These are phyloP conservation scores for Tachysurus vachellii DNA, from an alignment of 2,113 vertebrate genomes.

Conservation along the genomic window DNA sequence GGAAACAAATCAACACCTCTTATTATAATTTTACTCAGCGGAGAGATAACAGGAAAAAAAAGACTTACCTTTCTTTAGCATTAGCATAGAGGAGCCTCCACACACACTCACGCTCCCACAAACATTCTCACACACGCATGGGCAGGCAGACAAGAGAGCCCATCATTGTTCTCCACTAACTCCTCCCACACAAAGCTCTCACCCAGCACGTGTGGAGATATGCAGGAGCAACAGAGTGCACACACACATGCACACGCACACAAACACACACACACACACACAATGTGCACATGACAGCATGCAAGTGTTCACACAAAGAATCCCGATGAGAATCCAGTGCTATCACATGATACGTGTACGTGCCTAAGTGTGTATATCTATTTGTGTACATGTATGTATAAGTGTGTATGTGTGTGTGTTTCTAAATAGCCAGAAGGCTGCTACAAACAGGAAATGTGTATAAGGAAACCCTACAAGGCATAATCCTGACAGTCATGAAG, in stretches of 20 bases:
- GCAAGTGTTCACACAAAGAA: conserved; percentile 65
- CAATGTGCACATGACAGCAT: conserved; percentile 55
- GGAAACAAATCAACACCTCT: not conserved
- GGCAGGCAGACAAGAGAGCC: conserved; percentile 61
- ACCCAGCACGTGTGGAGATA: conserved; percentile 49
- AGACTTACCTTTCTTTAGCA: conserved; percentile 67
- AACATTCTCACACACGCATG: conserved; percentile 51
- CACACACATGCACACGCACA: conserved; percentile 45
- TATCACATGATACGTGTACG: conserved; percentile 63
- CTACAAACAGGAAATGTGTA: conserved; percentile 68
- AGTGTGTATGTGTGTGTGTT: conserved; percentile 63
- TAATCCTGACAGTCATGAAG: conserved; percentile 72
- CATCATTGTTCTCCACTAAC: conserved; percentile 74
- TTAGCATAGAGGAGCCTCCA: conserved; percentile 57
- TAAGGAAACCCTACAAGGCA: conserved; percentile 68
- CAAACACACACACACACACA: conserved; percentile 41
- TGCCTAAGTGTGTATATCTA: conserved; percentile 9
- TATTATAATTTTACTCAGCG: conserved; percentile 21
- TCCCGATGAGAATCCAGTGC: conserved; percentile 55
- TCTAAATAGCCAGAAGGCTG: conserved; percentile 64
- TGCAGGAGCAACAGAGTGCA: conserved; percentile 52
- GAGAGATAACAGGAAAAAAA: conserved; percentile 50
- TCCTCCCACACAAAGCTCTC: conserved; percentile 69
- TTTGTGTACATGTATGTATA: conserved; percentile 39
- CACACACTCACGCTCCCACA: conserved; percentile 44